A percentile compares a stretch with the other conserved stretches of the same genome.
Evolutionary conservation across 2,888 invertebrate species (phyloP).

Genomic region (Zeuzera pyrina): DNA sequence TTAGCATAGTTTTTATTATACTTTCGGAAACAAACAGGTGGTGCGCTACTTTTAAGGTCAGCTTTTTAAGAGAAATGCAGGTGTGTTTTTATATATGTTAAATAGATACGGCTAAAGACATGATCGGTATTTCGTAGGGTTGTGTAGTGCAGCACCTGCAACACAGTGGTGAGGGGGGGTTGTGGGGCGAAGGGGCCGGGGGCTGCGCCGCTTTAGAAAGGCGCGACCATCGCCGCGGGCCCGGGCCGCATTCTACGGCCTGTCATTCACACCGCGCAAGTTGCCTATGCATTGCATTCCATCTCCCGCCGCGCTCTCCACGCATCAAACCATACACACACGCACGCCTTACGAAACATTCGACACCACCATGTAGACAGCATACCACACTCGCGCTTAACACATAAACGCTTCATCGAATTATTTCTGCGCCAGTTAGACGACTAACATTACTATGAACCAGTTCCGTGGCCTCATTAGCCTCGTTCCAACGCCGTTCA

Average conservation of each 20-base stretch:
- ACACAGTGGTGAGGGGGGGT: slow-evolving; percentile 38
- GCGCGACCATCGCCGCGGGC: slow-evolving; percentile 72
- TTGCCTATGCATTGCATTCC: slow-evolving; percentile 72
- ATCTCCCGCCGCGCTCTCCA: slow-evolving; percentile 53
- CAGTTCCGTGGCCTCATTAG: slow-evolving; percentile 62
- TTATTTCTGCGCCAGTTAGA: slow-evolving; percentile 58
- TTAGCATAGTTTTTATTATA: no score
- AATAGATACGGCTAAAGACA: slow-evolving; percentile 65
- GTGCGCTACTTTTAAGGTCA: slow-evolving; percentile 51
- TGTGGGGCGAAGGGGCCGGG: slow-evolving; percentile 37
- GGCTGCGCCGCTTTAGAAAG: slow-evolving; percentile 71
- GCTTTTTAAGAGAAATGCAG: slow-evolving; percentile 64
- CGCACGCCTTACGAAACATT: slow-evolving; percentile 51
- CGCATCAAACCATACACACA: slow-evolving; percentile 43
- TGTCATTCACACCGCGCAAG: slow-evolving; percentile 73
- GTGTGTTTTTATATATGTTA: slow-evolving; percentile 59
- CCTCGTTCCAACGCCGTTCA: slow-evolving; percentile 37
- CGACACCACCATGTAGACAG: slow-evolving; percentile 39
- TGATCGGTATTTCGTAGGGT: slow-evolving; percentile 71
- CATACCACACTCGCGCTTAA: slow-evolving; percentile 43
- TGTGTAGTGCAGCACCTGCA: slow-evolving; percentile 68
- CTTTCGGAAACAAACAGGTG: no score
- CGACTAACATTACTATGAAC: slow-evolving; percentile 55
- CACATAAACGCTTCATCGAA: slow-evolving; percentile 54
- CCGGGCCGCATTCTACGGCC: slow-evolving; percentile 72